Conservation (phyloP, 2,888 invertebrate genomes). For the Plagiodera versicolora region DNA sequence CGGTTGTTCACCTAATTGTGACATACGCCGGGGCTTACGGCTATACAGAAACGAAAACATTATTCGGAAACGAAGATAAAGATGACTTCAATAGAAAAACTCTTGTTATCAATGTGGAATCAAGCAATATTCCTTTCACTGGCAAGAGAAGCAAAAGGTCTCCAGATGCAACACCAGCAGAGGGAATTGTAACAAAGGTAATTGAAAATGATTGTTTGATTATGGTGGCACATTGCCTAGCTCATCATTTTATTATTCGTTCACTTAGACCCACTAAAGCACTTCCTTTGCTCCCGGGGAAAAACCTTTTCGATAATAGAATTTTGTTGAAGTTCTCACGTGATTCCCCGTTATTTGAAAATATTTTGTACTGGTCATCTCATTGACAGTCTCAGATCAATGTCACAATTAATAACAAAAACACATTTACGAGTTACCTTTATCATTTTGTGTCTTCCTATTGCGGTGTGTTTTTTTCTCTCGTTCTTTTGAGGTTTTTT, state of each 20-base stretch:
- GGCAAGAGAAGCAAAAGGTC: not conserved
- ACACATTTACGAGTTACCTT: no score
- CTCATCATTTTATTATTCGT: not conserved
- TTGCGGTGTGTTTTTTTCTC: no score
- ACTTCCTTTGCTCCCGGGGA: not conserved
- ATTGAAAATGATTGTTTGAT: not conserved
- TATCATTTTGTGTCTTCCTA: no score
- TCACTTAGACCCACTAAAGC: not conserved
- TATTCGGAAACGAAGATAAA: not conserved
- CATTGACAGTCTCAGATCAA: no score
- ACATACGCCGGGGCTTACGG: not conserved
- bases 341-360: no score
- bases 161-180: not conserved
- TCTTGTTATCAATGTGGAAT: not conserved
- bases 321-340: no score
- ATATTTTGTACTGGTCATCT: no score
- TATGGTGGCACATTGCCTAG: not conserved
- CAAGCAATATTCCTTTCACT: not conserved
- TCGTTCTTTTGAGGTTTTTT: no score
- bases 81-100: not conserved
- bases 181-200: not conserved
- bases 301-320: not conserved
- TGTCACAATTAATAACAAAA: no score
- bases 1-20: not conserved
- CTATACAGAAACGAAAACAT: not conserved